These are phyloP conservation scores for Oryzias dopingdopingensis DNA, from an alignment of 2,797 vertebrate species.

Conservation along the genomic window DNA sequence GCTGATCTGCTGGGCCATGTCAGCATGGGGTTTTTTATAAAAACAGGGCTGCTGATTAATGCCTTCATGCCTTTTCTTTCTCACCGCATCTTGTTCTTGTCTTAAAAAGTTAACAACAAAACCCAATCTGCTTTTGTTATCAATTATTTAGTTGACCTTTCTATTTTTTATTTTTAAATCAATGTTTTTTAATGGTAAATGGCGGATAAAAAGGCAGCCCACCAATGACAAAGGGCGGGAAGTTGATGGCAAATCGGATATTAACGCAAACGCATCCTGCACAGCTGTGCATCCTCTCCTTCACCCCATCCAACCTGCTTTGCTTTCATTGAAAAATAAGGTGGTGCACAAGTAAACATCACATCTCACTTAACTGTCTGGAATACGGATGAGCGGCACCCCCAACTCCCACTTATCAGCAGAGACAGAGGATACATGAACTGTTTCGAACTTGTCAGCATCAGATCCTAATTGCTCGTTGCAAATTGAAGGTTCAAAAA, in stretches of 20 bases:
- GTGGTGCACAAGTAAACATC: conserved; percentile 81
- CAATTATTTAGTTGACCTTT: conserved; percentile 31
- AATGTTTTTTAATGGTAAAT: conserved; percentile 28
- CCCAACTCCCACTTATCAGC: conserved; percentile 81
- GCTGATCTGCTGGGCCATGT: conserved; percentile 82
- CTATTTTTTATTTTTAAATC: conserved; percentile 55
- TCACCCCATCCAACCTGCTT: conserved; percentile 51
- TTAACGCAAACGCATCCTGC: conserved; percentile 50
- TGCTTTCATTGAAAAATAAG: conserved; percentile 70
- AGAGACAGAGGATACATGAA: conserved; percentile 84
- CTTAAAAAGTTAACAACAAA: conserved; percentile 69
- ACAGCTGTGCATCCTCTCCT: conserved; percentile 38
- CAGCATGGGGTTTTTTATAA: conserved; percentile 66
- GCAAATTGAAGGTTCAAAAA: conserved; percentile 83
- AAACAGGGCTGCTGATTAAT: conserved; percentile 75
- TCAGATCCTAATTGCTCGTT: conserved; percentile 84
- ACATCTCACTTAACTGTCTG: conserved; percentile 86
- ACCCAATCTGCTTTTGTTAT: conserved; percentile 56
- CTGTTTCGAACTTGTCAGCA: conserved; percentile 88
- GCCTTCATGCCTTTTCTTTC: conserved; percentile 79
- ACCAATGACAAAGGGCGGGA: conserved; percentile 51
- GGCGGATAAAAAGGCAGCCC: conserved; percentile 16
- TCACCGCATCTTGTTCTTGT: conserved; percentile 78
- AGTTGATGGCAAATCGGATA: conserved; percentile 63
- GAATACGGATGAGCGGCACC: conserved; percentile 77